Evolutionary conservation across 2,797 vertebrate genomes (phyloP).

Genomic region (Halcyon chelicuti): DNA sequence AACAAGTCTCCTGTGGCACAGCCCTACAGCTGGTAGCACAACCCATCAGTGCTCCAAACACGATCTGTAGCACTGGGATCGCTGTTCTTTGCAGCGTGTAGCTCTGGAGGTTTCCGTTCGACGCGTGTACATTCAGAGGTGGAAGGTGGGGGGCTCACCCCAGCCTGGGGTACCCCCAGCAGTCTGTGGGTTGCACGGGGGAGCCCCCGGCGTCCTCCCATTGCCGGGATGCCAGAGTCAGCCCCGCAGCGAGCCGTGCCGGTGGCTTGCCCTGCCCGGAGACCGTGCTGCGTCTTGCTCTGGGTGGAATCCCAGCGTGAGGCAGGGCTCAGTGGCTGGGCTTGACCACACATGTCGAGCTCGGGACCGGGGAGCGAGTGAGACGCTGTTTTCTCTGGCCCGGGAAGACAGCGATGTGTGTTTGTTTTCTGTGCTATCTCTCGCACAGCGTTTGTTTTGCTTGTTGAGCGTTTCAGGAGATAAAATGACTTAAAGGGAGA

Average conservation of each 20-base stretch:
- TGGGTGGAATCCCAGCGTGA: not conserved
- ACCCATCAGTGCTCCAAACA: not conserved
- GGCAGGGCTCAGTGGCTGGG: not conserved
- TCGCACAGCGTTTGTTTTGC: slow-evolving; percentile 20
- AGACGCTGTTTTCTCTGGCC: slow-evolving; percentile 52
- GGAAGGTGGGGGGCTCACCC: not conserved
- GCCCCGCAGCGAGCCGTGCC: fast-evolving
- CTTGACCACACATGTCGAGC: slow-evolving; percentile 25
- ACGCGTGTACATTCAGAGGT: fast-evolving
- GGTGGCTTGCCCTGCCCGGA: not conserved
- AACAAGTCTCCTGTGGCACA: not conserved
- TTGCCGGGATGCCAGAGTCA: fast-evolving
- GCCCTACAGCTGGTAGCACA: not conserved
- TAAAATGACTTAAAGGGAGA: slow-evolving; percentile 61
- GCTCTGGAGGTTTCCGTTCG: not conserved
- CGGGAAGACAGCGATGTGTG: not conserved
- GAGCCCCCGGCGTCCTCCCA: not conserved
- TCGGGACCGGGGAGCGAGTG: fast-evolving
- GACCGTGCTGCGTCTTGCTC: not conserved
- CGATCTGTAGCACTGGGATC: not conserved
- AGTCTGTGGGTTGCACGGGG: not conserved
- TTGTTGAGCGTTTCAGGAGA: slow-evolving; percentile 11
- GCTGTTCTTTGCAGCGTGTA: not conserved
- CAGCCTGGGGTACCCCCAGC: not conserved
- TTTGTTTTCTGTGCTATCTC: slow-evolving; percentile 45